A percentile compares a stretch with the other conserved stretches of the same genome.
Conservation (phyloP, 37 sponge, comb jelly and placozoan species). For the Chondrosia reniformis region DNA sequence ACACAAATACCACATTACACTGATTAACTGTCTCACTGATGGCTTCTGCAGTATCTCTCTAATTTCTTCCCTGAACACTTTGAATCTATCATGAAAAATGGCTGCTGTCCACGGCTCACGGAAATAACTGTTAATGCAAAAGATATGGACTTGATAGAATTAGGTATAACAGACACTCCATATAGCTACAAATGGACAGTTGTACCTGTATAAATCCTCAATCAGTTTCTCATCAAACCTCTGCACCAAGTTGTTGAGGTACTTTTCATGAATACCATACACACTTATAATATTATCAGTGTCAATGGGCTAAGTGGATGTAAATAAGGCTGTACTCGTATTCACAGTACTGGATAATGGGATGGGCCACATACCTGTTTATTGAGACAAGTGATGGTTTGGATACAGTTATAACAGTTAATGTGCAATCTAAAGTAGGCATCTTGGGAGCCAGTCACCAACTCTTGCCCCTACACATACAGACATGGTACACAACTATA, state of each 20-base stretch:
- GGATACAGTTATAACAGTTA: slow-evolving; percentile 61
- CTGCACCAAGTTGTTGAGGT: slow-evolving; percentile 79
- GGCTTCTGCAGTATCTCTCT: slow-evolving; percentile 52
- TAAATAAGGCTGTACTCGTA: not conserved
- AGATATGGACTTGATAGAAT: not conserved
- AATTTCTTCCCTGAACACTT: slow-evolving; percentile 81
- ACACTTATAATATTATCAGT: slow-evolving; percentile 66
- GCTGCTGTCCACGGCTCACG: slow-evolving; percentile 85
- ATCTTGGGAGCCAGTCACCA: slow-evolving; percentile 50
- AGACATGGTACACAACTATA: not conserved
- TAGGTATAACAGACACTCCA: not conserved
- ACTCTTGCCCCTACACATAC: slow-evolving; percentile 16
- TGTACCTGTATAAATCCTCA: slow-evolving; percentile 59
- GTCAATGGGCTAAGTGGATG: slow-evolving; percentile 45
- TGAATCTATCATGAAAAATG: slow-evolving; percentile 88
- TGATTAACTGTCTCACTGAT: not conserved
- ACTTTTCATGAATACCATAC: slow-evolving; percentile 91
- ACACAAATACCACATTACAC: not conserved
- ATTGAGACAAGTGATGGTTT: slow-evolving; percentile 71
- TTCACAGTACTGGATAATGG: not conserved
- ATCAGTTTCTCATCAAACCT: slow-evolving; percentile 57
- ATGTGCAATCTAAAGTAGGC: slow-evolving; percentile 69
- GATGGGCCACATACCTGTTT: slow-evolving; percentile 17
- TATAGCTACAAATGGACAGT: not conserved
- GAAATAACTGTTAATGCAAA: slow-evolving; percentile 52